Evolutionary conservation across 1,140 invertebrate genomes (phyloP).

Genomic region (Delia radicum): DNA sequence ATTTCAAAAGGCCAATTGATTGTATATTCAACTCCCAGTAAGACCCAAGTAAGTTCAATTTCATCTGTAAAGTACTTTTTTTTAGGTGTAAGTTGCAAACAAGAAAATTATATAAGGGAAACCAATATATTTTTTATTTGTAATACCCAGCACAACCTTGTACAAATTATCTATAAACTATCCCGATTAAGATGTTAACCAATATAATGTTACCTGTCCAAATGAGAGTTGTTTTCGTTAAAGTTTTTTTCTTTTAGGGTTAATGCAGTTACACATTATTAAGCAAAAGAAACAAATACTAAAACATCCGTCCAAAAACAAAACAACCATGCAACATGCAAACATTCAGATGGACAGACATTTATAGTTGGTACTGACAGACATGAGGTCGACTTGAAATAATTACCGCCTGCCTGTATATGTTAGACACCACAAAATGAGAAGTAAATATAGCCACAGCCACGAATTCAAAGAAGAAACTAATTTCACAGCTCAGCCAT

Average conservation of each 20-base stretch:
- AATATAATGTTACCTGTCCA: constrained; percentile 29
- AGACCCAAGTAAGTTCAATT: too few relatives aligned
- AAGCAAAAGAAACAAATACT: neutral
- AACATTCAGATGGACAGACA: too few relatives aligned
- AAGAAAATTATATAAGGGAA: too few relatives aligned
- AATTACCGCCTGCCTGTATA: constrained; percentile 22
- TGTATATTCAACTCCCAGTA: too few relatives aligned
- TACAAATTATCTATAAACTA: constrained; percentile 4
- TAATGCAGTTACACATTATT: neutral
- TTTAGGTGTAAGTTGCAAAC: too few relatives aligned
- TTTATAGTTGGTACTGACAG: constrained; percentile 28
- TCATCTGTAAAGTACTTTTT: too few relatives aligned
- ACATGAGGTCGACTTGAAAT: constrained; percentile 29
- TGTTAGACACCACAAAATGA: constrained; percentile 19
- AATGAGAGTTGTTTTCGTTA: constrained; percentile 1
- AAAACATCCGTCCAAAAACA: neutral
- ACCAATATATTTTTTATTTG: too few relatives aligned
- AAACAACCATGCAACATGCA: constrained; percentile 1
- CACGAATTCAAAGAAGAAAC: neutral
- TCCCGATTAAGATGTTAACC: constrained; percentile 27
- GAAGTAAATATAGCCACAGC: neutral
- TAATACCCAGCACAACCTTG: neutral
- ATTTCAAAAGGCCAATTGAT: too few relatives aligned
- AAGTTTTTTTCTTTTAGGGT: neutral
- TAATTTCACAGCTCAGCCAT: constrained; percentile 9